Base-by-base conservation (phyloP, 2,888 invertebrate species). In the Lepidochrysops patricia region DNA sequence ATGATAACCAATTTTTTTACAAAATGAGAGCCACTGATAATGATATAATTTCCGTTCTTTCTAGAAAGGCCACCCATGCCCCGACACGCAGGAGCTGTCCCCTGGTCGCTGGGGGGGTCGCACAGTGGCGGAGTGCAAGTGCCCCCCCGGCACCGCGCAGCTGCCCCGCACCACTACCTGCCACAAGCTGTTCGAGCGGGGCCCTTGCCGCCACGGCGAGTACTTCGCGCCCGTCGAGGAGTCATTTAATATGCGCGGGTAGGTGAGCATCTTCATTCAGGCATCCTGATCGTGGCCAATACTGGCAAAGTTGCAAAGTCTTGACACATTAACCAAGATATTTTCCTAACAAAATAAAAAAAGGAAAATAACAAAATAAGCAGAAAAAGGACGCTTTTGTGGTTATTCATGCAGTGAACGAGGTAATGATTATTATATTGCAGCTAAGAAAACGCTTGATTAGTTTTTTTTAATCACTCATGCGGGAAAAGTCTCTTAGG, bases 31-130 rank as follows among this genome's bases (percentile, higher is more conserved):
- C n/a, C n/a, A n/a, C n/a, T n/a, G n/a, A n/a, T n/a, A n/a, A n/a
- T n/a, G n/a, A n/a, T n/a, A n/a, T n/a, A n/a, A 32, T 9, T 32
- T 4, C 9, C 9, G n/a, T 57, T 23, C 6, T 27, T 85, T 85
- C 15, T 82, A 89, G 89, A 87, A 86, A 80, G 96, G 96, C 12
- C 90, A 93, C 67, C 96, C 96, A 0, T 96, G 96, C 72, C 94
- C 95, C 0, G 94, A 94, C 0, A 95, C 94, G 7, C 96, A 96
- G 92, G 96, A 96, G 80, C 80, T 96, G 27, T 93, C 93, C 65
- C 95, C 95, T 0, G 91, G 79, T 63, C 71, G 80, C 32, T 76
- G 88, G 89, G 77, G 91, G 77, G 70, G 91, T 61, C 81, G 91
- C 19, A 92, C 92, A 1, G 89, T 92, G 0, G 95, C 96, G 0